These are phyloP conservation scores for Grammomys surdaster DNA, from an alignment of 2,113 vertebrate species.

Conservation along the genomic window DNA sequence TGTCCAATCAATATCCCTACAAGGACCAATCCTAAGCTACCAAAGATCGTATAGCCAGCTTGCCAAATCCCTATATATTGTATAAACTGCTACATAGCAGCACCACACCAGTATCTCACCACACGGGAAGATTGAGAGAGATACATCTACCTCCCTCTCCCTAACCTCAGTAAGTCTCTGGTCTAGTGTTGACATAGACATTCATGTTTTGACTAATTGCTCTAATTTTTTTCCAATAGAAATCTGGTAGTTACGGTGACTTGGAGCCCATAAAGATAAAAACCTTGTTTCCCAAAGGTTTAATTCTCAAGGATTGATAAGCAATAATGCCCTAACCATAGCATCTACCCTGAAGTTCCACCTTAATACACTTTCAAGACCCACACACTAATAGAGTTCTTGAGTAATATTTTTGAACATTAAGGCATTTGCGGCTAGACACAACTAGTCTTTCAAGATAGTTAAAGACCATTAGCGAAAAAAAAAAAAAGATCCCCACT, in stretches of 20 bases:
- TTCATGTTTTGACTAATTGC: neutral
- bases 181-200: neutral
- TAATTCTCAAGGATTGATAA: constrained; percentile 68
- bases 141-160: neutral
- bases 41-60: neutral
- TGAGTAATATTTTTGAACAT: constrained; percentile 40
- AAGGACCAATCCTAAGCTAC: neutral
- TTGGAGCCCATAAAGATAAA: constrained; percentile 54
- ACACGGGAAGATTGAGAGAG: neutral
- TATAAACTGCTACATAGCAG: neutral
- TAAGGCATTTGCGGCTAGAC: constrained; percentile 69
- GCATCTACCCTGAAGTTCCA: constrained; percentile 54
- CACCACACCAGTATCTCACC: neutral
- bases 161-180: neutral
- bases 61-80: neutral
- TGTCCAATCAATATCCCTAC: neutral
- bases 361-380: constrained; percentile 60
- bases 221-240: constrained; percentile 39
- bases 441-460: constrained; percentile 72
- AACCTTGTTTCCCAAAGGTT: constrained; percentile 65
- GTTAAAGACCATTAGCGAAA: constrained; percentile 76
- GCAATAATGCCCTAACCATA: constrained; percentile 48
- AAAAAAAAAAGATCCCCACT: neutral
- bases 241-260: constrained; percentile 36
- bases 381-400: constrained; percentile 50